These are phyloP conservation scores for Cephalophus harveyi DNA, from an alignment of 2,113 vertebrate genomes.

Conservation along the genomic window DNA sequence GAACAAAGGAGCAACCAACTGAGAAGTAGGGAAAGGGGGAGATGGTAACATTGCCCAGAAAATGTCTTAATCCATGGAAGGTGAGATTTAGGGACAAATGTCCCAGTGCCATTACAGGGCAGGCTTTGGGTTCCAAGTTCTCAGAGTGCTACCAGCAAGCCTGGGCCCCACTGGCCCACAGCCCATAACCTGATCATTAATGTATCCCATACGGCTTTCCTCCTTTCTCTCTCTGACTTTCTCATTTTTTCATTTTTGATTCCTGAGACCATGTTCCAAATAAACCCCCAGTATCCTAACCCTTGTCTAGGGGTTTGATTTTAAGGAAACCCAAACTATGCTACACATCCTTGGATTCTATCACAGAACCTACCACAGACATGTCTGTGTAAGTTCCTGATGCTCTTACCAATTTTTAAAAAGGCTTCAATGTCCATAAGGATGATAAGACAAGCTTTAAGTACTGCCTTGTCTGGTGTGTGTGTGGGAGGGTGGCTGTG, in stretches of 20 bases:
- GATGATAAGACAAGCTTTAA: neutral
- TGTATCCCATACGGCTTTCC: rapidly evolving
- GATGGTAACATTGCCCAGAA: rapidly evolving
- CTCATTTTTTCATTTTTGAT: neutral
- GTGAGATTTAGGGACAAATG: neutral
- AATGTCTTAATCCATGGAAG: neutral
- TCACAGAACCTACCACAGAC: neutral
- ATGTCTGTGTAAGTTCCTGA: neutral
- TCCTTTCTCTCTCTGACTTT: neutral
- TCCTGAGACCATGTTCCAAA: neutral
- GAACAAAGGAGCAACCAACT: neutral
- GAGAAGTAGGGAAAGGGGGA: too few relatives aligned
- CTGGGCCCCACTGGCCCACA: too few relatives aligned
- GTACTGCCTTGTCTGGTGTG: neutral
- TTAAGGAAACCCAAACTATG: neutral
- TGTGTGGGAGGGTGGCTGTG: neutral
- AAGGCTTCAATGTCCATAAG: neutral
- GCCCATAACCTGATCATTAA: rapidly evolving
- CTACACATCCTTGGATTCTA: neutral
- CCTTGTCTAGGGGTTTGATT: neutral
- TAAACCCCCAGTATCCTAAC: neutral
- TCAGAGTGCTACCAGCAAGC: neutral
- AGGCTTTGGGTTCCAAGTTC: neutral
- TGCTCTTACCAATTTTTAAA: neutral
- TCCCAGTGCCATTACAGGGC: rapidly evolving